phyloP scores from a whole-genome alignment of 2,888 invertebrate genomes.

The Halictus quadricinctus region DNA sequence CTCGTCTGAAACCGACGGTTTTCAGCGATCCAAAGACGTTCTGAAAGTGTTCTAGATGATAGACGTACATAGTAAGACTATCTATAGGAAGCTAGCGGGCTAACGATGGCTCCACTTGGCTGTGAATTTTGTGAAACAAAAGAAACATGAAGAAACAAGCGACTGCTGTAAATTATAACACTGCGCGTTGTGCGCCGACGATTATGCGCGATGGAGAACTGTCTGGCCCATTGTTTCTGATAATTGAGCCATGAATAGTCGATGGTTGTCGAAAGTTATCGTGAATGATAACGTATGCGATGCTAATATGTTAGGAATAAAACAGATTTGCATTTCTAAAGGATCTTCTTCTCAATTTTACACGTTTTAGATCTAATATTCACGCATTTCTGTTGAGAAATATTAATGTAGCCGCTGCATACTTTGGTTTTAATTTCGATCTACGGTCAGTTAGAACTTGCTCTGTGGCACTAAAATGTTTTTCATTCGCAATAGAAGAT shows the following conservation, averaged over 20 bases:
- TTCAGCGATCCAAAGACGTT: conserved; percentile 60
- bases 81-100: conserved; percentile 75
- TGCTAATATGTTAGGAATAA: too few relatives aligned
- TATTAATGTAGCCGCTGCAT: too few relatives aligned
- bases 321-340: too few relatives aligned
- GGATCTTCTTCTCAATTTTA: too few relatives aligned
- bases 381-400: too few relatives aligned
- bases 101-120: conserved; percentile 78
- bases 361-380: too few relatives aligned
- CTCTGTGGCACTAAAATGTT: too few relatives aligned
- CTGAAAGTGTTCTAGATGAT: conserved; percentile 58
- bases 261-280: too few relatives aligned
- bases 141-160: conserved; percentile 54
- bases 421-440: too few relatives aligned
- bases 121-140: conserved; percentile 79
- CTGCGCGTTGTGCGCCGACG: conserved; percentile 52
- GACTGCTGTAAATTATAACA: conserved; percentile 77
- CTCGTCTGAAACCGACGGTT: conserved; percentile 72
- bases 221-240: not conserved
- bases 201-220: not conserved
- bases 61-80: conserved; percentile 64
- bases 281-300: too few relatives aligned
- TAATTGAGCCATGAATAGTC: not conserved
- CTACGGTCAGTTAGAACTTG: too few relatives aligned
- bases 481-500: too few relatives aligned